Base-by-base conservation (phyloP, 2,888 invertebrate genomes). In the Amitus sp. region DNA sequence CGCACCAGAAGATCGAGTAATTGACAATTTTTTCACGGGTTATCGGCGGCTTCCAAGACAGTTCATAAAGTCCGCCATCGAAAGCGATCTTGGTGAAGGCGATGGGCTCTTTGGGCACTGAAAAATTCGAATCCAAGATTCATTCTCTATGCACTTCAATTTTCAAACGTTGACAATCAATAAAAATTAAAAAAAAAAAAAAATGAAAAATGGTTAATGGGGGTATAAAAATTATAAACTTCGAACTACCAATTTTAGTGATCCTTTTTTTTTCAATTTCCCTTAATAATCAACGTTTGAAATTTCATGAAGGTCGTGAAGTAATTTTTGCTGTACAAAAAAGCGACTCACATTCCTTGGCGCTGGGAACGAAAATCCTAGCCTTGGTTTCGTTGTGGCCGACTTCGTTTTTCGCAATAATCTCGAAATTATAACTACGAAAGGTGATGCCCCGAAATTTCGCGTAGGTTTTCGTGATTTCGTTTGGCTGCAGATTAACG, bases 1-100 rank as follows among this genome's bases (percentile, higher is more conserved):
- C 83, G 76, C 92, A 92, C 92, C 93, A 94, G 80, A 92, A 94
- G 15, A 95, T 85, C 0, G 94, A 94, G 69, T 92, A 95, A 77
- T 90, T 89, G 19, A 84, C 85, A 18, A 89, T 81, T n/a, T 78
- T 75, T 58, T 82, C 76, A 47, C 82, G 80, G 20, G 68, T 66
- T 47, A 82, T 73, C n/a, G 73, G 62, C 0, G 90, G 88, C 66
- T 87, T 86, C 94, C 94, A 94, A 6, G 90, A 89, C 7, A 94
- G 79, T 73, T 90, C 90, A 77, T 91, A 93, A 13, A 87, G 86
- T 23, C 89, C 89, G 77, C 89, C 87, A 62, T 87, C 88, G 80
- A 89, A 90, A 28, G 88, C 89, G 12, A 91, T 87, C 83, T 92
- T 93, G 6, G 89, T 89, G 69, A 92, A 89, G 12, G 86, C 85